Evolutionary conservation across 2,113 vertebrate genomes (phyloP).

Genomic region (Aepyceros melampus): DNA sequence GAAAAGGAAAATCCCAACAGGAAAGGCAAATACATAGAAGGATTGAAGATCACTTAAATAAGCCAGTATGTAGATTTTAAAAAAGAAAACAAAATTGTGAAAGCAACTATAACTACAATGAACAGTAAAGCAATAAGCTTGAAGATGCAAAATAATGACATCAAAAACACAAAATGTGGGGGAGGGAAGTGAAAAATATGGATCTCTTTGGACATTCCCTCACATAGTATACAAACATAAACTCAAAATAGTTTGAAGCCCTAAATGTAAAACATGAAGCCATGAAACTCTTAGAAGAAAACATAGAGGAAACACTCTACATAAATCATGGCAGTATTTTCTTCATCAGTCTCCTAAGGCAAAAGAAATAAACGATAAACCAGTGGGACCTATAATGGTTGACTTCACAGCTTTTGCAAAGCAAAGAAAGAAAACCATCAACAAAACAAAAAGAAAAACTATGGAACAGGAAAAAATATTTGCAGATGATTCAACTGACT

Average conservation of each 20-base stretch:
- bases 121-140: neutral
- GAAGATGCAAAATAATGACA: neutral
- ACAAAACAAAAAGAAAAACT: neutral
- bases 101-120: neutral
- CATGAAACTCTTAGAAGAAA: neutral
- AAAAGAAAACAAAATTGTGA: neutral
- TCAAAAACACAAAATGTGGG: neutral
- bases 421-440: neutral
- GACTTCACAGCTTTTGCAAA: neutral
- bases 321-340: neutral
- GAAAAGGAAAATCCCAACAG: neutral
- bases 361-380: neutral
- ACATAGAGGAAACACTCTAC: neutral
- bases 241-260: neutral
- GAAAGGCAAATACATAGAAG: neutral
- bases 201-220: neutral
- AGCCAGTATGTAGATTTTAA: neutral
- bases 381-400: neutral
- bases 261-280: neutral
- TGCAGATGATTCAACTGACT: neutral
- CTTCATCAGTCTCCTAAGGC: neutral
- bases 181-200: neutral
- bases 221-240: neutral
- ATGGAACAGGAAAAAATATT: neutral
- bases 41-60: neutral